Conservation (phyloP, 1,140 invertebrate species). For the Neocloeon triangulifer region DNA sequence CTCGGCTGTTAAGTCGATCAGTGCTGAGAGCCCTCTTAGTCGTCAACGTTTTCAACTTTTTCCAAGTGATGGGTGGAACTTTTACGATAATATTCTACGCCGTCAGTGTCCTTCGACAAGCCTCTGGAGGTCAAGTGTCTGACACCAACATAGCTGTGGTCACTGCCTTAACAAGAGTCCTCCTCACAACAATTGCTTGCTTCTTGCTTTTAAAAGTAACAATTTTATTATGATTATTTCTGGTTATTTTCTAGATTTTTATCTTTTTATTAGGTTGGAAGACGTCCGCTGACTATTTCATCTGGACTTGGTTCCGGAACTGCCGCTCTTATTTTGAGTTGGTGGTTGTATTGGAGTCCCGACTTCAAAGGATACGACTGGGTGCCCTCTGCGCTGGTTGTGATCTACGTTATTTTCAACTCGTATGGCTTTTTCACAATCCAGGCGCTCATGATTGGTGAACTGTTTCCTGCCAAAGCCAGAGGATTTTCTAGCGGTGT, state of each 20-base stretch:
- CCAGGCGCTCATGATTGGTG: slow-evolving; percentile 44
- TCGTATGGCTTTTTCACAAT: slow-evolving; percentile 32
- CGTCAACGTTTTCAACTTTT: slow-evolving; percentile 40
- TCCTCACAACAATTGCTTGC: slow-evolving; percentile 35
- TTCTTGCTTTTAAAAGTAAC: slow-evolving; percentile 32
- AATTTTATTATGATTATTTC: too few relatives aligned
- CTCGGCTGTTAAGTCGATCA: slow-evolving; percentile 14
- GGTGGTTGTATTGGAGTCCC: too few relatives aligned
- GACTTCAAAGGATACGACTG: too few relatives aligned
- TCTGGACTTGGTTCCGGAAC: too few relatives aligned
- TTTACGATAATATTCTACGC: slow-evolving; percentile 52
- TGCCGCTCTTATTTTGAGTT: too few relatives aligned
- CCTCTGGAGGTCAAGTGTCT: slow-evolving; percentile 15
- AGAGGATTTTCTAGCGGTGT: slow-evolving; percentile 33
- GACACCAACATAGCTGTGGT: slow-evolving; percentile 32
- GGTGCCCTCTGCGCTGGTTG: slow-evolving; percentile 21
- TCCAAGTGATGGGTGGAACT: slow-evolving; percentile 45
- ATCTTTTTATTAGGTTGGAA: too few relatives aligned
- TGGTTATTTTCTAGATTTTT: slow-evolving; percentile 36
- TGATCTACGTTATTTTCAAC: slow-evolving; percentile 28
- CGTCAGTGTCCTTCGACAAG: slow-evolving; percentile 42
- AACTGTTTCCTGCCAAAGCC: slow-evolving; percentile 30
- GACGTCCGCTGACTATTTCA: too few relatives aligned
- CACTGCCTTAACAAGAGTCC: slow-evolving; percentile 32
- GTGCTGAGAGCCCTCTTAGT: slow-evolving; percentile 43